Evolutionary conservation across 2,113 vertebrate species (phyloP).

Genomic region (Rhinopithecus roxellana): DNA sequence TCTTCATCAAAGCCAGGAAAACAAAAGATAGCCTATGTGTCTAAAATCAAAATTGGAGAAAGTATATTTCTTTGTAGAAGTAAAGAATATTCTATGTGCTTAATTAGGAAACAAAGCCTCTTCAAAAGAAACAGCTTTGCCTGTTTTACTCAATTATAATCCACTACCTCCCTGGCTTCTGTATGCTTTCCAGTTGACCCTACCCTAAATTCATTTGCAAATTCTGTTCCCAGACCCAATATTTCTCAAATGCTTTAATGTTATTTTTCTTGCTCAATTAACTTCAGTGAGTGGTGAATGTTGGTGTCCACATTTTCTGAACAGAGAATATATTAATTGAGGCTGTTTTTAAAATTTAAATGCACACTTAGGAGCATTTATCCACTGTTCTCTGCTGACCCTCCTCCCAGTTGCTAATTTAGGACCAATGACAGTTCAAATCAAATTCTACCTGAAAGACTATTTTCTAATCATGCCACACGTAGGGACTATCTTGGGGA

Average conservation of each 20-base stretch:
- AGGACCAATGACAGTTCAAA: not conserved
- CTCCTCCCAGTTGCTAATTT: not conserved
- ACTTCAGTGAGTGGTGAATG: not conserved
- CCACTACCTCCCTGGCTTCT: not conserved
- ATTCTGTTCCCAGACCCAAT: not conserved
- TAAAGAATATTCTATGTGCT: not conserved
- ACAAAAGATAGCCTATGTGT: not conserved
- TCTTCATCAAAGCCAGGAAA: not conserved
- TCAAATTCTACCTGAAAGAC: not conserved
- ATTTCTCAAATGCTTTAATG: slow-evolving; percentile 23
- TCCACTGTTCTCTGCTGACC: not conserved
- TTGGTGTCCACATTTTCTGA: not conserved
- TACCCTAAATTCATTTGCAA: not conserved
- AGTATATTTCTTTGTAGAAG: not conserved
- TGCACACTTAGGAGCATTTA: not conserved
- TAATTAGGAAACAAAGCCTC: not conserved
- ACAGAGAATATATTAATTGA: not conserved
- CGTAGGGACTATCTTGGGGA: not conserved
- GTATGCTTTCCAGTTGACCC: not conserved
- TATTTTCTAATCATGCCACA: not conserved
- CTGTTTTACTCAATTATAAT: not conserved
- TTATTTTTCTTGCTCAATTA: not conserved
- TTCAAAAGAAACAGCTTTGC: not conserved
- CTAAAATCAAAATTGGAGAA: not conserved
- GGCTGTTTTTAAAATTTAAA: not conserved